Percentiles rank a stretch among this genome's conserved stretches.
Conservation (phyloP, 2,113 vertebrate species). For the Calypte anna region DNA sequence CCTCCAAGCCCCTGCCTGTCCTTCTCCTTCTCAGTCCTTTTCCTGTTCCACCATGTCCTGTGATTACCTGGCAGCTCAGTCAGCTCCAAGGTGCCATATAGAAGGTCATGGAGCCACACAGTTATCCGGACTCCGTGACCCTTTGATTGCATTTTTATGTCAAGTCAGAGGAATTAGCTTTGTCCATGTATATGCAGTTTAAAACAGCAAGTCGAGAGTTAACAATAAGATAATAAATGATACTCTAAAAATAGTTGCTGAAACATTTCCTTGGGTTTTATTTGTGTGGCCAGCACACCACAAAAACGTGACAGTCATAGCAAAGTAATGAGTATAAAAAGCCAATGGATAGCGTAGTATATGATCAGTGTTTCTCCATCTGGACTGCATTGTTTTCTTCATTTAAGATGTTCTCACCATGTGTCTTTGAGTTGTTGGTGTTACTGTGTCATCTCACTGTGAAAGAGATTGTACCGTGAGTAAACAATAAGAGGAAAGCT, state of each 20-base stretch:
- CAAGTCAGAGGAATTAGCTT: neutral
- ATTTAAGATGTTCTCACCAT: neutral
- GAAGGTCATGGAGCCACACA: neutral
- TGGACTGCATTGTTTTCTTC: neutral
- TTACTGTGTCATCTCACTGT: neutral
- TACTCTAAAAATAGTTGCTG: neutral
- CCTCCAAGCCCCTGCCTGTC: neutral
- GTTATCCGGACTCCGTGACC: neutral
- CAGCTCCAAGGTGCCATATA: neutral
- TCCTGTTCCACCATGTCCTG: neutral
- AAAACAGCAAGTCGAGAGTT: neutral
- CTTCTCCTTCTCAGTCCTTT: neutral
- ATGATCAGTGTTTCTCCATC: neutral
- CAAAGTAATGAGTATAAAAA: neutral
- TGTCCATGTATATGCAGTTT: neutral
- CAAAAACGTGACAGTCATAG: neutral
- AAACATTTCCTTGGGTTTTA: neutral
- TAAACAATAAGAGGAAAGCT: neutral
- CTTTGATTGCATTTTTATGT: neutral
- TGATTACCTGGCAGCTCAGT: neutral
- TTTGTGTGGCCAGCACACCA: neutral
- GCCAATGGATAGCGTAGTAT: neutral
- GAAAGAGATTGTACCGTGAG: neutral
- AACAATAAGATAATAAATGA: neutral
- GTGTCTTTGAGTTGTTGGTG: neutral